Evolutionary conservation across 2,113 vertebrate species (phyloP).

Genomic region (Plecotus auritus): DNA sequence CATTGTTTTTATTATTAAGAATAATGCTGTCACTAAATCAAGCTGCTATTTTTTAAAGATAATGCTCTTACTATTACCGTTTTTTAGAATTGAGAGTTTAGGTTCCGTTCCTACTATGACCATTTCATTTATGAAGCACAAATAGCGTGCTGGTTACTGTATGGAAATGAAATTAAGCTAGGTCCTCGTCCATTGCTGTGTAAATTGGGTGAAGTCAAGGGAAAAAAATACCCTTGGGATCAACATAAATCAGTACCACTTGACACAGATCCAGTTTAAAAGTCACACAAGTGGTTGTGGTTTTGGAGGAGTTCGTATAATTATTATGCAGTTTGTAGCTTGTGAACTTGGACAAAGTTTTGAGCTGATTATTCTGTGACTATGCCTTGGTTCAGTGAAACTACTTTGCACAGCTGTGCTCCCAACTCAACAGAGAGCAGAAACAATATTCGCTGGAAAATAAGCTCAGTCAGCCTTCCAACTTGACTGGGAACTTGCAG

Average conservation of each 20-base stretch:
- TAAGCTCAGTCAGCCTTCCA: constrained; percentile 8
- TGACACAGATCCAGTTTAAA: not conserved
- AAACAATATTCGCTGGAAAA: constrained; percentile 36
- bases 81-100: constrained; percentile 42
- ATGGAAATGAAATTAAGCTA: not conserved
- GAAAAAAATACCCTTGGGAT: not conserved
- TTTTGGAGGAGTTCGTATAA: not conserved
- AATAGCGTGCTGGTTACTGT: not conserved
- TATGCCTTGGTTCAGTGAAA: not conserved
- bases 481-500: constrained; percentile 26
- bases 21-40: constrained; percentile 14
- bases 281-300: not conserved
- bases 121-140: not conserved
- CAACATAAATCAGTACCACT: not conserved
- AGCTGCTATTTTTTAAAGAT: not conserved
- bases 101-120: not conserved
- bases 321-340: not conserved
- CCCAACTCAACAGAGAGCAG: constrained; percentile 4
- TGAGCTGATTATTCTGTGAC: not conserved
- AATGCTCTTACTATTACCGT: not conserved
- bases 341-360: constrained; percentile 17
- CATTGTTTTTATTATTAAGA: constrained; percentile 19
- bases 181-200: not conserved
- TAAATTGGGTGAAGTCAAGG: not conserved
- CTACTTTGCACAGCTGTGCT: constrained; percentile 50